A percentile compares a stretch with the other conserved stretches of the same genome.
phyloP scores from a whole-genome alignment of 2,797 vertebrate genomes.

The Graptemys geographica region DNA sequence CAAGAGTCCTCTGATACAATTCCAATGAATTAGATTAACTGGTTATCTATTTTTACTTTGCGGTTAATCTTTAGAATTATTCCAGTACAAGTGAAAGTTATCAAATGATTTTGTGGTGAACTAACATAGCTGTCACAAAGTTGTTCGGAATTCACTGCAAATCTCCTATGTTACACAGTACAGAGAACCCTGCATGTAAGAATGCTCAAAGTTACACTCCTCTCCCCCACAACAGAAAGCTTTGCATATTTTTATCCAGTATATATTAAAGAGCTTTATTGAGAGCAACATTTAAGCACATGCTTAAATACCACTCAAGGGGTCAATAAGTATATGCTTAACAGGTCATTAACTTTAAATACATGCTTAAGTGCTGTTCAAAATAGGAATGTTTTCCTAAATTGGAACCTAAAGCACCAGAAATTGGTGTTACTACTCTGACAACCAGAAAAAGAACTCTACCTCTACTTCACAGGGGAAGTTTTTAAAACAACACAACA shows the following conservation, averaged over 20 bases:
- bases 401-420: background rate
- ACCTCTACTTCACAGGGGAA: background rate
- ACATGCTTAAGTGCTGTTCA: background rate
- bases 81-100: background rate
- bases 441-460: background rate
- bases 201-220: background rate
- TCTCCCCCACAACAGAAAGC: background rate
- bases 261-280: background rate
- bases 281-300: background rate
- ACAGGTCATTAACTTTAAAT: background rate
- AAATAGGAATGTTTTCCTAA: background rate
- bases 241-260: background rate
- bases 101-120: background rate
- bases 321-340: background rate
- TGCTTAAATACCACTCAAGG: background rate
- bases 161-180: background rate
- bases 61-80: background rate
- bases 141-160: background rate
- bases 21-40: background rate
- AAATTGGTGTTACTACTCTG: background rate
- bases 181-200: background rate
- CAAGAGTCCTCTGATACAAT: accelerated
- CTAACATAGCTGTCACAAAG: background rate
- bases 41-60: background rate
- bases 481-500: background rate